A percentile compares a stretch with the other conserved stretches of the same genome.
phyloP scores from a whole-genome alignment of 2,797 vertebrate genomes.

The Mus spretus region DNA sequence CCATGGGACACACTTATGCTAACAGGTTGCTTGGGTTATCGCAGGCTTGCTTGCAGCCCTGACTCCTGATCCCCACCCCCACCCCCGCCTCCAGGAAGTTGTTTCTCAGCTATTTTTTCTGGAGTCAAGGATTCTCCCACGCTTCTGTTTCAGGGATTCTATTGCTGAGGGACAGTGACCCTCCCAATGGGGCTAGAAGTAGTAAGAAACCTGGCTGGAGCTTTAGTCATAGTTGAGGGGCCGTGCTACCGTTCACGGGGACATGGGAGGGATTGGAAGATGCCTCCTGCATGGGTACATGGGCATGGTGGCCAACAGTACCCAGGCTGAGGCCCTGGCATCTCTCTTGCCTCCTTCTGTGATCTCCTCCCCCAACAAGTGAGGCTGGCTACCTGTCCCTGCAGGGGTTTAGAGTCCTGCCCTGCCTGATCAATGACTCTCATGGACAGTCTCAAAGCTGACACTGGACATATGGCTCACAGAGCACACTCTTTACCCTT shows the following conservation, averaged over 20 bases:
- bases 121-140: neutral
- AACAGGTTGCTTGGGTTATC: neutral
- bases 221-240: neutral
- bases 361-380: neutral
- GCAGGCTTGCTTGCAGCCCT: neutral
- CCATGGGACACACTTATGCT: fast-evolving
- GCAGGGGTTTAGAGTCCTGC: neutral
- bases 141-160: neutral
- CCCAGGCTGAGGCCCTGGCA: no score
- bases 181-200: neutral
- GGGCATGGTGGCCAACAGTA: fast-evolving
- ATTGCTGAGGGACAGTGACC: neutral
- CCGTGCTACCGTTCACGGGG: fast-evolving
- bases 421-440: neutral
- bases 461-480: fast-evolving
- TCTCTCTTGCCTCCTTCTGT: neutral
- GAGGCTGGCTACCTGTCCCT: neutral
- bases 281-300: no score
- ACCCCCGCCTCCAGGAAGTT: neutral
- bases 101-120: neutral
- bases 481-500: fast-evolving
- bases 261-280: neutral
- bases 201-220: neutral
- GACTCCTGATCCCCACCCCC: neutral
- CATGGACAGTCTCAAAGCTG: neutral